phyloP scores from a whole-genome alignment of 2,888 invertebrate genomes.

The Cerceris rybyensis region DNA sequence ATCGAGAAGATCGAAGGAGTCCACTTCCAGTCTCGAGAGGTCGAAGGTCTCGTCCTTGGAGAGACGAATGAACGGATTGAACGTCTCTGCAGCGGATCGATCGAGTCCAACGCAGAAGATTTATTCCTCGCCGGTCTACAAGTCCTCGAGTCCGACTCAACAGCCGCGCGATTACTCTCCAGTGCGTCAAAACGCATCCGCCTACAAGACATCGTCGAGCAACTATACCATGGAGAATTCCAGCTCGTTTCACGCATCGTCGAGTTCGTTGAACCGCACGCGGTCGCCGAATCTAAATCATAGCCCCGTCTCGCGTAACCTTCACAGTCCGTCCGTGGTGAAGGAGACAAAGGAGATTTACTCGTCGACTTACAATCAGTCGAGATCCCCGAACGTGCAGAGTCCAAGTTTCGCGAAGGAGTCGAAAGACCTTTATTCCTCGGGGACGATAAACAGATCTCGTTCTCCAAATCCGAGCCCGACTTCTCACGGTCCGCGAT shows the following conservation, averaged over 20 bases:
- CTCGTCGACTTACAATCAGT: slow-evolving; percentile 67
- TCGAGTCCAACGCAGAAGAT: slow-evolving; percentile 68
- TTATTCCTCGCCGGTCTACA: slow-evolving; percentile 71
- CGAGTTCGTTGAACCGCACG: slow-evolving; percentile 68
- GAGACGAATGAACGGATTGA: slow-evolving; percentile 75
- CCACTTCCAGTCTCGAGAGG: slow-evolving; percentile 68
- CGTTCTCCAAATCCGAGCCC: slow-evolving; percentile 74
- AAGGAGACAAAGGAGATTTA: slow-evolving; percentile 77
- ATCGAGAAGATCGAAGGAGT: slow-evolving; percentile 74
- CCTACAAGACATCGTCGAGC: slow-evolving; percentile 69
- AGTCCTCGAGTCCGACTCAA: slow-evolving; percentile 72
- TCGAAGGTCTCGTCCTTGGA: slow-evolving; percentile 75
- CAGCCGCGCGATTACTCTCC: slow-evolving; percentile 67
- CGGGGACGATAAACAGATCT: slow-evolving; percentile 69
- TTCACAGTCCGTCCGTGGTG: slow-evolving; percentile 72
- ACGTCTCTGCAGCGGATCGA: slow-evolving; percentile 62
- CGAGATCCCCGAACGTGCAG: slow-evolving; percentile 68
- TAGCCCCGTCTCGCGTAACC: slow-evolving; percentile 60
- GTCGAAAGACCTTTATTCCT: slow-evolving; percentile 75
- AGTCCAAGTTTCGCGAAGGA: slow-evolving; percentile 74
- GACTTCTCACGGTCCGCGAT: slow-evolving; percentile 26
- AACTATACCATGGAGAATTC: slow-evolving; percentile 64
- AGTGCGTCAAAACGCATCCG: slow-evolving; percentile 46
- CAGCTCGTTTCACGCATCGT: slow-evolving; percentile 65
- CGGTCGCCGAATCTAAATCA: slow-evolving; percentile 71